phyloP scores from a whole-genome alignment of 1,140 invertebrate species.

The Diuraphis noxia region DNA sequence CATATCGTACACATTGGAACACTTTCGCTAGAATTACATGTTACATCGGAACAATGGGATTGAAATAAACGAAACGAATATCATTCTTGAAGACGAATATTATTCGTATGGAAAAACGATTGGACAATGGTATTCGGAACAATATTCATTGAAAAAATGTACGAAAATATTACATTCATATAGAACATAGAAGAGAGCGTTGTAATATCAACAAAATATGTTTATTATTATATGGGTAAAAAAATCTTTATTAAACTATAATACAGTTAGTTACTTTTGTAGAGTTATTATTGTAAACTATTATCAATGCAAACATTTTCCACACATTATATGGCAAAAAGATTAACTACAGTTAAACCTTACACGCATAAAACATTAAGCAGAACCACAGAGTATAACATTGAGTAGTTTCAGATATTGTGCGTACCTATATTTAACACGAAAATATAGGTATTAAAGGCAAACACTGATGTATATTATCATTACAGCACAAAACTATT shows the following conservation, averaged over 20 bases:
- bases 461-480: too few relatives aligned
- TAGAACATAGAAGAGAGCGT: slow-evolving; percentile 14
- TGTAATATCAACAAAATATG: not conserved
- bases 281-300: slow-evolving; percentile 4
- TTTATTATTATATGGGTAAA: not conserved
- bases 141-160: slow-evolving; percentile 45
- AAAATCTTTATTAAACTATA: not conserved
- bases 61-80: slow-evolving; percentile 50
- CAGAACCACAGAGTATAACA: too few relatives aligned
- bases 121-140: slow-evolving; percentile 41
- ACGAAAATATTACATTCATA: slow-evolving; percentile 19
- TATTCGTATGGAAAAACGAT: slow-evolving; percentile 37
- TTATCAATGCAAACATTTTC: not conserved
- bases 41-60: slow-evolving; percentile 48
- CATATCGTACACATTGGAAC: slow-evolving; percentile 21
- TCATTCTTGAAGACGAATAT: slow-evolving; percentile 42
- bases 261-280: not conserved
- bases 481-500: too few relatives aligned
- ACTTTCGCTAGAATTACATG: slow-evolving; percentile 49
- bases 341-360: not conserved
- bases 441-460: too few relatives aligned
- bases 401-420: too few relatives aligned
- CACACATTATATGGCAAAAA: not conserved
- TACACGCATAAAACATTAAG: not conserved
- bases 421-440: too few relatives aligned